Evolutionary conservation across 2,888 invertebrate species (phyloP).

Genomic region (Callinectes sapidus): DNA sequence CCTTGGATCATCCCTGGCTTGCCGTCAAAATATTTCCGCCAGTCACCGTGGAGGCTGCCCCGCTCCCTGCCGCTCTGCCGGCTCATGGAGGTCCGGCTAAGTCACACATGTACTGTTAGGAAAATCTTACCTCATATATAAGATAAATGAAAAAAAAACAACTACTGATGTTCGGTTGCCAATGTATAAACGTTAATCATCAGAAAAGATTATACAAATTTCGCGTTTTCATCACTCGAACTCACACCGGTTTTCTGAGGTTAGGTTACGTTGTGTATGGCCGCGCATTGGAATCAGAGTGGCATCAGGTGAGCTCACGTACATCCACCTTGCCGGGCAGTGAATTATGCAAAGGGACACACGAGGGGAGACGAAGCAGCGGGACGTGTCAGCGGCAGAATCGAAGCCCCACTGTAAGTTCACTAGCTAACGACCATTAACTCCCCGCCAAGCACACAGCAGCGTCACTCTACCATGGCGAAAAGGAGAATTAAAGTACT

Average conservation of each 20-base stretch:
- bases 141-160: too few species aligned
- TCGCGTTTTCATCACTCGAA: too few species aligned
- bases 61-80: background rate
- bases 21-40: slow-evolving; percentile 1
- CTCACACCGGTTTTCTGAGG: too few species aligned
- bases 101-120: background rate
- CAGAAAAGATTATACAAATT: too few species aligned
- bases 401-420: background rate
- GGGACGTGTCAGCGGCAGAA: background rate
- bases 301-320: too few species aligned
- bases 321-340: background rate
- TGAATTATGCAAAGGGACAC: background rate
- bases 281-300: too few species aligned
- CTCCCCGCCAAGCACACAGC: slow-evolving; percentile 8
- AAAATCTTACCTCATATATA: too few species aligned
- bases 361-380: background rate
- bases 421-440: background rate
- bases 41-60: background rate
- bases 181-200: too few species aligned
- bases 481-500: background rate
- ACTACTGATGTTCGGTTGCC: too few species aligned
- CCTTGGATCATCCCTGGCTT: background rate
- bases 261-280: too few species aligned
- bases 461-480: background rate
- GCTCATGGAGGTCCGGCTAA: background rate